Base-by-base conservation (phyloP, 1,140 invertebrate species). In the Pentalonia nigronervosa region DNA sequence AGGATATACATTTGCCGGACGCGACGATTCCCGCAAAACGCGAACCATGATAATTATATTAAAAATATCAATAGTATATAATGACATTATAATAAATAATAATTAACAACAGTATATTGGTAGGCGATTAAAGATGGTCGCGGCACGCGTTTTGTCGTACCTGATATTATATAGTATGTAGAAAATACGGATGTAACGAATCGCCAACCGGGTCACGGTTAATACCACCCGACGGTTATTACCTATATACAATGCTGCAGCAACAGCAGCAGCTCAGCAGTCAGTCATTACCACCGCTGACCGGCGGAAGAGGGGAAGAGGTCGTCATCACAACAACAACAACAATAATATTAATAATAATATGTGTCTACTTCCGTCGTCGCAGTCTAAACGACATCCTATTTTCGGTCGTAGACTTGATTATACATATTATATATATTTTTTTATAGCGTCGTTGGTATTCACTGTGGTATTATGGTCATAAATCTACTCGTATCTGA, bases 151-250 rank as follows among this genome's bases (percentile, higher is more conserved):
- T 67, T 17, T 76, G 30, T 76, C n/a, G 30, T 76, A 76, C 60
- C 60, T n/a, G 60, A n/a, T 76, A 76, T 76, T 76, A 76, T 76
- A 76, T 76, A 76, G 60, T 76, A 76, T 30, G 60, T 76, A 76
- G 60, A n/a, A 76, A 76, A 76, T 76, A 76, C 60, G 60, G 60
- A 76, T 76, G 60, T 76, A n/a, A 76, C 60, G n/a, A 76, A 76
- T 11, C n/a, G 60, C 30, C n/a, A 76, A 76, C 60, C 60, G 60
- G 60, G 60, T 76, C 60, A 76, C 60, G 60, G 60, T 76, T 76
- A 76, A 76, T 76, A 76, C 60, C 60, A 76, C 60, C n/a, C n/a
- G 60, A 76, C 30, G 60, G 60, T 76, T 76, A 76, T 76, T 76
- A 76, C 30, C 60, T 76, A 76, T 76, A 67, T 67, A 41, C 4